Conservation (phyloP, 2,797 vertebrate genomes). For the Lepidocolaptes lacrymiger region DNA sequence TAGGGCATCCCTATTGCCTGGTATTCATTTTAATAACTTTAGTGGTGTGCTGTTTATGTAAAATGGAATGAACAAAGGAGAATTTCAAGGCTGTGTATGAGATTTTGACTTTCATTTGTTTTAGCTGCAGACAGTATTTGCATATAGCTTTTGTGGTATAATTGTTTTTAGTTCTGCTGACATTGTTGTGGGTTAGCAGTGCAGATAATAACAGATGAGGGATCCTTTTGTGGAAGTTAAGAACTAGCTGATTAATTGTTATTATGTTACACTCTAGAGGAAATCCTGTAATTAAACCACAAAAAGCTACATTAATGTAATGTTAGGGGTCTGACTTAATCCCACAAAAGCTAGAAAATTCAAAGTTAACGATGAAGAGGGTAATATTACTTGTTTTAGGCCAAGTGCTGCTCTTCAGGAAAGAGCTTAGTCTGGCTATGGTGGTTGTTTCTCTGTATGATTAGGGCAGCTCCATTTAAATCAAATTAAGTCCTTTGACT, state of each 20-base stretch:
- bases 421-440: not conserved
- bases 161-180: constrained; percentile 33
- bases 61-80: not conserved
- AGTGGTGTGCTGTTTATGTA: not conserved
- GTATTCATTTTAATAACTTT: not conserved
- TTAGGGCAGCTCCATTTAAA: not conserved
- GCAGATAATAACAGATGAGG: constrained; percentile 41
- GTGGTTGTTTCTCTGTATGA: not conserved
- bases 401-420: constrained; percentile 1
- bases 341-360: constrained; percentile 43
- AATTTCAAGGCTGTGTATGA: not conserved
- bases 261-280: constrained; percentile 33
- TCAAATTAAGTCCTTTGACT: constrained; percentile 6
- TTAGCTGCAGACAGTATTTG: not conserved
- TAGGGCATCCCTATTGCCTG: not conserved
- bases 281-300: constrained; percentile 65
- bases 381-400: not conserved
- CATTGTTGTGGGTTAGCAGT: constrained; percentile 23
- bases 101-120: not conserved
- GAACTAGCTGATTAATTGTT: constrained; percentile 63
- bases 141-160: constrained; percentile 12
- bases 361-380: constrained; percentile 17
- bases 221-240: constrained; percentile 59
- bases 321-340: constrained; percentile 56
- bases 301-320: constrained; percentile 54